Evolutionary conservation across 2,113 vertebrate species (phyloP), one percentile per base, ranked within the genome.

Genomic region (Oceanites oceanicus): DNA sequence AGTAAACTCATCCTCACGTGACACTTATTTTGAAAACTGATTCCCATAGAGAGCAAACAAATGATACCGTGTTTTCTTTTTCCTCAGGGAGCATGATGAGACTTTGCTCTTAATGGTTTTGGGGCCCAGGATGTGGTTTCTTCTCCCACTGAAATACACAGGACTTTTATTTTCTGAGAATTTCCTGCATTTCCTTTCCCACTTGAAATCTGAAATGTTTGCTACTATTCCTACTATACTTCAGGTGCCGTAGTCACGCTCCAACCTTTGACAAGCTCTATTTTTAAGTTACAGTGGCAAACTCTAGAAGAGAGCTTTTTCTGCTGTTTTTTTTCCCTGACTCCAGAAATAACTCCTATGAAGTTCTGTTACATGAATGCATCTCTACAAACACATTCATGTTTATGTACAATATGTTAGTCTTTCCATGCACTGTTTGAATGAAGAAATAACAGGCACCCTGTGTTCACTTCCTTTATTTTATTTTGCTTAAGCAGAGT

Each of bases 171-270:
- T 95, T 96, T 90, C 56, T 80, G 74, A 93, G 68, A 47, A 56
- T 78, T 88, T 92, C 21, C 81, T 94, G 36, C 44, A 56, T 88
- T 96, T 97, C 84, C 75, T 96, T 97, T 94, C 67, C 78, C 67
- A 83, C 47, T 87, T 93, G 56, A 88, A 90, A 94, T 50, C n/a
- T 85, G 50, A 87, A 89, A 68, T 83, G 32, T 84, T 93, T 94
- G 18, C 50, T 82, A 7, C 63, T 68, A 32, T 50, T 79, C 61
- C 68, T 75, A 18, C 71, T 56, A 6, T 38, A 40, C 27, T 77
- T 74, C 59, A 84, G 53, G 58, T 94, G 47, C 59, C 93, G 50
- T 15, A 47, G 74, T 30, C 34, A 23, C 3, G 4, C 53, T 59
- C 47, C 61, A 86, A 1, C 47, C 29, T 76, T 85, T 66, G 52